These are phyloP conservation scores for Phrynosoma platyrhinos DNA, from an alignment of 2,113 vertebrate species.

Conservation along the genomic window DNA sequence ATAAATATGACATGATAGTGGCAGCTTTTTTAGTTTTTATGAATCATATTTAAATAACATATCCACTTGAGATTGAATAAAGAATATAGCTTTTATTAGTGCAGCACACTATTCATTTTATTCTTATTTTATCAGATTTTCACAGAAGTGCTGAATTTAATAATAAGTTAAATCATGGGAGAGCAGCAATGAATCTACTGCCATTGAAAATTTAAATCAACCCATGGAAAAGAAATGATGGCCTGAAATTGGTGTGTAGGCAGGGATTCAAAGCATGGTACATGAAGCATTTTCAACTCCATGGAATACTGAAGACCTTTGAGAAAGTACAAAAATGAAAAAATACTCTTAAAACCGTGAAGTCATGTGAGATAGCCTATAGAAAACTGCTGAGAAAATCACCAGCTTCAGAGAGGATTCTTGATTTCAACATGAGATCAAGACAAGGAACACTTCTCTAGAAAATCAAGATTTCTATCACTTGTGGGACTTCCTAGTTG, in stretches of 20 bases:
- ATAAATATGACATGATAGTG: background rate
- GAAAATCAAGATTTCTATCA: background rate
- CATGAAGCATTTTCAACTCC: background rate
- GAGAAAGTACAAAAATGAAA: too few relatives aligned
- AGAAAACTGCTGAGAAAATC: too few relatives aligned
- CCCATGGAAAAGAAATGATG: background rate
- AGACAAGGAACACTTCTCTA: background rate
- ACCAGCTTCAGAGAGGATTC: too few relatives aligned
- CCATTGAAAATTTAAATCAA: background rate
- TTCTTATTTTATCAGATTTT: constrained; percentile 4
- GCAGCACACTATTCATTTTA: background rate
- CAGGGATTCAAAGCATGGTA: too few relatives aligned
- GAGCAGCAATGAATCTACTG: too few relatives aligned
- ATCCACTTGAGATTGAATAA: background rate
- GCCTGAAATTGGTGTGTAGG: background rate
- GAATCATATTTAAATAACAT: background rate
- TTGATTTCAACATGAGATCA: too few relatives aligned
- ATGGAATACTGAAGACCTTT: too few relatives aligned
- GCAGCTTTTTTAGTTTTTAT: background rate
- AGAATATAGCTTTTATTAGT: background rate
- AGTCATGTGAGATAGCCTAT: too few relatives aligned
- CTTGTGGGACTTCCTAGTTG: too few relatives aligned
- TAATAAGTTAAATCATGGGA: background rate
- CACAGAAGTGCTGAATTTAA: background rate
- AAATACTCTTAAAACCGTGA: too few relatives aligned